Percentiles rank a stretch among this genome's conserved stretches.
Evolutionary conservation across 2,797 vertebrate genomes (phyloP).

Genomic region (Xenopus petersii): DNA sequence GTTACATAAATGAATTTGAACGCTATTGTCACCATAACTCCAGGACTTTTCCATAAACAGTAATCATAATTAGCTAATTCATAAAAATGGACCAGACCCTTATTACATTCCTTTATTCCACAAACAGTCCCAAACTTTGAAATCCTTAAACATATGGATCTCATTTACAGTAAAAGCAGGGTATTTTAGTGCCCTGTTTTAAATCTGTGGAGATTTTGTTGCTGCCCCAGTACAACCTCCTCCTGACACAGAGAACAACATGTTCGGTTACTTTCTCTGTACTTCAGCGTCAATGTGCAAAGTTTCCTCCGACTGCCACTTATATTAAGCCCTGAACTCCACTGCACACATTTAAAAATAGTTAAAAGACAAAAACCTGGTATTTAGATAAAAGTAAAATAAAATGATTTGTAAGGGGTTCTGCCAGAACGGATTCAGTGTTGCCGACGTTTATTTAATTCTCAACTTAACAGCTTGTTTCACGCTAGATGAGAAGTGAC

Average conservation of each 20-base stretch:
- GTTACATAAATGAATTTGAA: too few species aligned
- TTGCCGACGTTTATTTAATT: constrained; percentile 43
- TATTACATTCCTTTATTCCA: too few species aligned
- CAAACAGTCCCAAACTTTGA: too few species aligned
- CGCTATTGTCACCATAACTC: too few species aligned
- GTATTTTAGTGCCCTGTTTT: too few species aligned
- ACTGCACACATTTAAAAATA: constrained; percentile 37
- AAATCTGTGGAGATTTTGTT: too few species aligned
- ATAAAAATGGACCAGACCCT: too few species aligned
- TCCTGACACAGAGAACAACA: neutral
- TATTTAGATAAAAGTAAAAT: constrained; percentile 44
- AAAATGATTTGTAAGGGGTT: constrained; percentile 46
- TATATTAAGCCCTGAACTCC: constrained; percentile 19
- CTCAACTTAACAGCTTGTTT: constrained; percentile 47
- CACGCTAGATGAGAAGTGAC: constrained; percentile 46
- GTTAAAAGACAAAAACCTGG: constrained; percentile 38
- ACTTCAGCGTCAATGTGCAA: neutral
- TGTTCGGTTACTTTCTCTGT: neutral
- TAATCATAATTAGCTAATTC: too few species aligned
- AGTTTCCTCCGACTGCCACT: neutral
- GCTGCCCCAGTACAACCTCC: too few species aligned
- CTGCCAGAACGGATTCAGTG: constrained; percentile 40
- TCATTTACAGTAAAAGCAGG: too few species aligned
- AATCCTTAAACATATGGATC: too few species aligned
- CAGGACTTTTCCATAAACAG: too few species aligned